Evolutionary conservation across 53 echinoderm and acorn worm genomes (phyloP).

Genomic region (Echinometra lucunter): DNA sequence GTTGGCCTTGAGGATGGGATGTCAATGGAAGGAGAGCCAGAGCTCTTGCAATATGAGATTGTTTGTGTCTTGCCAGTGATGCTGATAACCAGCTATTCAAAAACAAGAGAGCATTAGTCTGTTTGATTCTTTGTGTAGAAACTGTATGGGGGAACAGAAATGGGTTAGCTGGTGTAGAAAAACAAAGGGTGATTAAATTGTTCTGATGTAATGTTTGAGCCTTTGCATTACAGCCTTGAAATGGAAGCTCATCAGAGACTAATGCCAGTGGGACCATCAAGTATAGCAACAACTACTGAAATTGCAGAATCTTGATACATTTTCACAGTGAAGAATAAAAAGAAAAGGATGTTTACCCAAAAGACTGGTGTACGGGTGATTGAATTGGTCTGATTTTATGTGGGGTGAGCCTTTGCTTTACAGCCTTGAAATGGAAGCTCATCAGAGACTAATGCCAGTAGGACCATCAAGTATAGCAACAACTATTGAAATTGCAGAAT

Average conservation of each 20-base stretch:
- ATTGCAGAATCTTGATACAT: background rate
- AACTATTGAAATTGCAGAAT: background rate
- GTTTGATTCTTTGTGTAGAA: background rate
- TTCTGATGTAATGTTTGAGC: background rate
- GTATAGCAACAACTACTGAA: background rate
- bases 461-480: background rate
- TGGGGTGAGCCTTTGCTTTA: background rate
- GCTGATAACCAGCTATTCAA: background rate
- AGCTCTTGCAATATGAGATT: constrained; percentile 12
- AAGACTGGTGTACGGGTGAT: no score
- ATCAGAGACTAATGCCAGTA: background rate
- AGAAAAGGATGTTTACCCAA: no score
- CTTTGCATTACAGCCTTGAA: background rate
- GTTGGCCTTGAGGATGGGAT: background rate
- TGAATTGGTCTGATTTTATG: no score
- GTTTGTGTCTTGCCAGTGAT: constrained; percentile 10
- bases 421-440: background rate
- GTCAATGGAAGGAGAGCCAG: background rate
- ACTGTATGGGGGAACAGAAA: no score
- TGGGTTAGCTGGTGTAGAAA: no score
- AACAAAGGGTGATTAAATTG: no score
- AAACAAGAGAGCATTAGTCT: background rate
- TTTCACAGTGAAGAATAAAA: background rate
- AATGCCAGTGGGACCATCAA: background rate
- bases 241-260: background rate